Conservation (phyloP, 2,797 vertebrate species). For the Girardinus metallicus region DNA sequence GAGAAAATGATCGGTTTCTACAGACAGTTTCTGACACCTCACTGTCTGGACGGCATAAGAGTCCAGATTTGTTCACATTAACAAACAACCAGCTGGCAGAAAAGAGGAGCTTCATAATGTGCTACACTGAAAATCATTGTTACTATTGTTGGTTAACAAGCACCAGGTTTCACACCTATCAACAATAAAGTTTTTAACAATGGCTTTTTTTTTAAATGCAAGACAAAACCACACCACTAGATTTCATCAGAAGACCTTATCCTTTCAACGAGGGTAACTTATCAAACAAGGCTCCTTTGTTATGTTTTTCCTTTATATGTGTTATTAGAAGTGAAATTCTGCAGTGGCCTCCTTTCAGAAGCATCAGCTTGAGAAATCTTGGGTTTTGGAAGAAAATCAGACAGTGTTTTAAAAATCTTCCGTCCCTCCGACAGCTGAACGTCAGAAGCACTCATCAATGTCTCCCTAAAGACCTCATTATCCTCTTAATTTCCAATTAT, state of each 20-base stretch:
- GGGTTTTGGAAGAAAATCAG: slow-evolving; percentile 52
- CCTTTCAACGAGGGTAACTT: not conserved
- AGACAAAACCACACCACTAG: not conserved
- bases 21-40: not conserved
- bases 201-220: not conserved
- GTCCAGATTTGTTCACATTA: not conserved
- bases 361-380: slow-evolving; percentile 17
- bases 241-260: slow-evolving; percentile 6
- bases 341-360: slow-evolving; percentile 23
- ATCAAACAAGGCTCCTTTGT: not conserved
- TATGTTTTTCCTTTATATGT: not conserved
- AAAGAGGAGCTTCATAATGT: not conserved
- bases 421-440: slow-evolving; percentile 60
- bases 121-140: not conserved
- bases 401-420: slow-evolving; percentile 36
- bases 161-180: not conserved
- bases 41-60: not conserved
- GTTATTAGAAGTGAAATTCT: slow-evolving; percentile 20
- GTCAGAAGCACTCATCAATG: slow-evolving; percentile 55
- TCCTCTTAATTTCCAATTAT: slow-evolving; percentile 79
- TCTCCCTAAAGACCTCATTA: slow-evolving; percentile 79
- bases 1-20: not conserved
- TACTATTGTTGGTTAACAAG: not conserved
- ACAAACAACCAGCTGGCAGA: not conserved
- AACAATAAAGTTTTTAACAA: not conserved